phyloP scores from a whole-genome alignment of 2,113 vertebrate genomes.

The Pteruthius melanotis region DNA sequence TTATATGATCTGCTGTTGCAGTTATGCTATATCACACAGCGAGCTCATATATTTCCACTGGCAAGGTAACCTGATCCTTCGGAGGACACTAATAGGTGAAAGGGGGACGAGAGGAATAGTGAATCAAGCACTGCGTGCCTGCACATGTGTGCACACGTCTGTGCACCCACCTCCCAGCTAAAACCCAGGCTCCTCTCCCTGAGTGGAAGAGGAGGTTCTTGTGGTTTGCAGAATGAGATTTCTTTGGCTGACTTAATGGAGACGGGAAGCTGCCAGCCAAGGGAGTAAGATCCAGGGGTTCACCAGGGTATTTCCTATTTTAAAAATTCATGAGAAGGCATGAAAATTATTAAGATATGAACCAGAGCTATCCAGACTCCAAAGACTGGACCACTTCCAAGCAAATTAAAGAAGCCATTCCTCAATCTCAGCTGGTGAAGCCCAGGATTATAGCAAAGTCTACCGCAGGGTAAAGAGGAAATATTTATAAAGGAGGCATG shows the following conservation, averaged over 20 bases:
- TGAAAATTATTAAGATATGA: constrained; percentile 40
- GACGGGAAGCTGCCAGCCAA: not conserved
- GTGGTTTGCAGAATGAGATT: not conserved
- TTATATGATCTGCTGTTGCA: constrained; percentile 73
- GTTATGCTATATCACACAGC: constrained; percentile 74
- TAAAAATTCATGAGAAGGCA: constrained; percentile 33
- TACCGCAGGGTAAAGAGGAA: constrained; percentile 9
- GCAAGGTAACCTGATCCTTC: constrained; percentile 74
- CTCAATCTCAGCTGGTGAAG: constrained; percentile 33
- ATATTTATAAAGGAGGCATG: not conserved
- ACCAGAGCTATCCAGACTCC: constrained; percentile 18
- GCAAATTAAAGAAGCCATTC: constrained; percentile 49
- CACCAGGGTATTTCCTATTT: constrained; percentile 40
- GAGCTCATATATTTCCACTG: constrained; percentile 72
- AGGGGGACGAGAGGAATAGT: constrained; percentile 9
- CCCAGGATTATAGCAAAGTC: constrained; percentile 19
- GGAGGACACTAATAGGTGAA: constrained; percentile 63
- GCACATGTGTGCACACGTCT: not conserved
- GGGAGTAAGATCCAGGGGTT: not conserved
- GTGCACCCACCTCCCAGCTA: not conserved
- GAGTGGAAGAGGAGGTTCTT: not conserved
- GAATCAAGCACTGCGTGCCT: not conserved
- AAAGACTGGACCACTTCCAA: constrained; percentile 55
- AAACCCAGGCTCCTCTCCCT: not conserved
- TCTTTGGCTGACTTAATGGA: not conserved